Base-by-base conservation (phyloP, 2,888 invertebrate genomes). In the Hylaea fasciaria region DNA sequence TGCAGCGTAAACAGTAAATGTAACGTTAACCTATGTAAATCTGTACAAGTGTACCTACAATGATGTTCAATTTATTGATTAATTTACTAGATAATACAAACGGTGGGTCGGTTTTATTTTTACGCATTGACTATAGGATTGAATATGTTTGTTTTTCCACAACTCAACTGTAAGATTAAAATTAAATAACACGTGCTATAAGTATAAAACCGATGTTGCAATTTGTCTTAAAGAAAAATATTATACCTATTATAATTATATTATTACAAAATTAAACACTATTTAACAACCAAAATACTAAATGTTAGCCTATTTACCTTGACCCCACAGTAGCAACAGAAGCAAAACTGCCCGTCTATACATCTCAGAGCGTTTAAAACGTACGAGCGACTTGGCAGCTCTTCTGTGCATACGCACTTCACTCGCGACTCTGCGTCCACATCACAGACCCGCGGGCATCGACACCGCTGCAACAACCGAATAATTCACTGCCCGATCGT, bases 261-360 rank as follows among this genome's bases (percentile, higher is more conserved):
- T 22, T 22, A 5, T n/a, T 37, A n/a, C 1, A 3, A 12, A 10
- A 12, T 37, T 37, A n/a, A n/a, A 41, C 13, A 49, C 17, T 50
- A 28, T 28, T 10, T 16, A 17, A 10, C 12, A n/a, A n/a, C 11
- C 12, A 35, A 44, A 37, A 49, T 37, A 14, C 0, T 17, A 50
- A 45, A 39, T 17, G 17, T 1, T 8, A 2, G 5, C 11, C 29
- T 48, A 59, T 46, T 69, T 78, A 89, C 89, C 90, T 80, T 83
- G 83, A 58, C 74, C 78, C 78, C 80, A 83, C 53, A 86, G 70
- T 48, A 87, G 74, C 59, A 87, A 71, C 58, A 82, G 71, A 62
- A 82, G 64, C 46, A 82, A 64, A 62, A 85, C 65, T 39, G 77
- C 71, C 62, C 68, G 70, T 57, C 69, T 71, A 62, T 76, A 75